Percentiles rank a stretch among this genome's conserved stretches.
phyloP scores from a whole-genome alignment of 1,140 invertebrate genomes.

The Neelides sp. region DNA sequence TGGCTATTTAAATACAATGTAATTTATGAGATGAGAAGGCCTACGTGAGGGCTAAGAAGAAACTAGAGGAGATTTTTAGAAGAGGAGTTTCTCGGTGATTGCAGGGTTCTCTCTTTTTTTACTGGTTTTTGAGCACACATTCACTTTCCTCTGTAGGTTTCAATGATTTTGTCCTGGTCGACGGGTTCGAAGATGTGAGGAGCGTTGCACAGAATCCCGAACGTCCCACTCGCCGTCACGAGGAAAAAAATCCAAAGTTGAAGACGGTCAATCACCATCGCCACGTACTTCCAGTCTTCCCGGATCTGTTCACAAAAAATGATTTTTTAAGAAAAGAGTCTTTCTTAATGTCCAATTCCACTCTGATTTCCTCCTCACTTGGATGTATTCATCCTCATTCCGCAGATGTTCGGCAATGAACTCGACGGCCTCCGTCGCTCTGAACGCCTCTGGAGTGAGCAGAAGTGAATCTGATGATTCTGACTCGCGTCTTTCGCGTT shows the following conservation, averaged over 20 bases:
- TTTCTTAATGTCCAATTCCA: too few species aligned
- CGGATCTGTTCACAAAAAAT: conserved; percentile 55
- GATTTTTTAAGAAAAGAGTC: background rate
- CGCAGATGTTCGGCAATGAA: conserved; percentile 96
- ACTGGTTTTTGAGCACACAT: too few species aligned
- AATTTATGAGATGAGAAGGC: too few species aligned
- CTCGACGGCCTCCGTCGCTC: conserved; percentile 88
- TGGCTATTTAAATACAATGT: too few species aligned
- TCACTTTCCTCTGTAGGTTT: conserved; percentile 85
- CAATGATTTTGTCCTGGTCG: conserved; percentile 91
- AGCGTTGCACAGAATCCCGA: conserved; percentile 96
- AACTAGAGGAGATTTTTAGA: too few species aligned
- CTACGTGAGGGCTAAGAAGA: too few species aligned
- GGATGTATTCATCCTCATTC: conserved; percentile 92
- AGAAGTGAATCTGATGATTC: conserved; percentile 80
- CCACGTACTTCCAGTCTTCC: conserved; percentile 99
- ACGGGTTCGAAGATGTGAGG: conserved; percentile 99
- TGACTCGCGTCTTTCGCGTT: conserved; percentile 59
- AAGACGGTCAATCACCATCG: conserved; percentile 96
- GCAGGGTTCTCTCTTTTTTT: too few species aligned
- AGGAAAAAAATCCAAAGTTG: conserved; percentile 95
- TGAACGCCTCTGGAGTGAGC: conserved; percentile 78
- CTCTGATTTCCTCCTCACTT: conserved; percentile 48
- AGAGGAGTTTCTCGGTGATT: too few species aligned
- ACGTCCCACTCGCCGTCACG: conserved; percentile 80